Base-by-base conservation (phyloP, 1,140 invertebrate genomes). In the Leucophenga varia region DNA sequence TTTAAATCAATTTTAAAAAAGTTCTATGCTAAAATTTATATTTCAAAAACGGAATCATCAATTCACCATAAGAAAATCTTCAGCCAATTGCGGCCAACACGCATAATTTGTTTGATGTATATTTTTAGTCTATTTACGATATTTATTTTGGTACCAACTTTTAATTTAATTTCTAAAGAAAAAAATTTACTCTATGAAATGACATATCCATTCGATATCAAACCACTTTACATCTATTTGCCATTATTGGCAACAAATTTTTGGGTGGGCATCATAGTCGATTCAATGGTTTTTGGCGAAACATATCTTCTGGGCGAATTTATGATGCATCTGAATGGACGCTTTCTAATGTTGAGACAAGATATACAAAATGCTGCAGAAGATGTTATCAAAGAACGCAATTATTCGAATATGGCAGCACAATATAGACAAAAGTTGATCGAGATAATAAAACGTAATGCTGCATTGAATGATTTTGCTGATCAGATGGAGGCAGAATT, bases 21-120 rank as follows among this genome's bases (percentile, higher is more conserved):
- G 5, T 72, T 64, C 18, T 72, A 64, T 17, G 28, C 38, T 0
- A 34, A 40, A 3, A 67, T 72, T n/a, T 72, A 72, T 40, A 55
- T 72, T n/a, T 55, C 64, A 34, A 43, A 50, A 1, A 38, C 39
- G 0, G 21, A 21, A 18, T 41, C 63, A 5, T 36, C 55, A 0
- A 21, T 49, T 8, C 40, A 48, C 21, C 56, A 56, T 52, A 19
- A 28, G 1, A 25, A 18, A 8, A 52, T 63, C 3, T 43, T 54
- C n/a, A 14, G 17, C 0, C 42, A 52, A 34, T 40, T 70, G 34
- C 14, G 40, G 0, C 21, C 59, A 0, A 65, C 59, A 37, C 54
- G 58, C 2, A 3, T 55, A n/a, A 57, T 57, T 17, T 57, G 61
- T 0, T 36, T 52, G 3, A 34, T 69, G 14, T 72, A 72, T 22